A percentile compares a stretch with the other conserved stretches of the same genome.
Conservation (phyloP, 2,797 vertebrate genomes). For the Bufotes viridis region DNA sequence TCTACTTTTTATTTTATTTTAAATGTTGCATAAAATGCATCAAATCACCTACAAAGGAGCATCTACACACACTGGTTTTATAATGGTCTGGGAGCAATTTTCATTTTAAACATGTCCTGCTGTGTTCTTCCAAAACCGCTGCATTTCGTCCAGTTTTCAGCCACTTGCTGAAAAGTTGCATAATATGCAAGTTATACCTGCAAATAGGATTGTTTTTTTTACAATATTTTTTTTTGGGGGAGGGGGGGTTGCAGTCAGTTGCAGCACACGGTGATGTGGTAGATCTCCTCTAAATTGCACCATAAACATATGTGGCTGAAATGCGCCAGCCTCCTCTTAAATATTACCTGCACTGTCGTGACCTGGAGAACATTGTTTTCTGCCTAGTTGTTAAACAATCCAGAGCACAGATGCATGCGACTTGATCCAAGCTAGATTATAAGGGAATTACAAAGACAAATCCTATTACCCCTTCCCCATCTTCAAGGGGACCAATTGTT, state of each 20-base stretch:
- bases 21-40: neutral
- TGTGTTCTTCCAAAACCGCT: too few species aligned
- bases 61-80: neutral
- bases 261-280: too few species aligned
- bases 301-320: neutral
- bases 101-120: too few species aligned
- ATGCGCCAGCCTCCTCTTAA: neutral
- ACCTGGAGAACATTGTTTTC: neutral
- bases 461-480: neutral
- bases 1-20: neutral
- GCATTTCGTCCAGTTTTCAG: too few species aligned
- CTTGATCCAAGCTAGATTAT: neutral
- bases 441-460: constrained; percentile 49
- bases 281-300: too few species aligned
- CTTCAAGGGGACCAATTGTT: neutral
- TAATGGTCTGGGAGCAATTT: too few species aligned
- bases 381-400: constrained; percentile 23
- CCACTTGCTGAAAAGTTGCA: too few species aligned
- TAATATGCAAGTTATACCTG: too few species aligned
- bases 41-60: neutral
- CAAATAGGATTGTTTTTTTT: too few species aligned
- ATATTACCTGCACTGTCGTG: neutral
- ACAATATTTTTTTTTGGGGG: too few species aligned
- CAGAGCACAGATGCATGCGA: constrained; percentile 11
- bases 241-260: too few species aligned